These are phyloP conservation scores for Channallabes apus DNA, from an alignment of 2,797 vertebrate genomes.

Conservation along the genomic window DNA sequence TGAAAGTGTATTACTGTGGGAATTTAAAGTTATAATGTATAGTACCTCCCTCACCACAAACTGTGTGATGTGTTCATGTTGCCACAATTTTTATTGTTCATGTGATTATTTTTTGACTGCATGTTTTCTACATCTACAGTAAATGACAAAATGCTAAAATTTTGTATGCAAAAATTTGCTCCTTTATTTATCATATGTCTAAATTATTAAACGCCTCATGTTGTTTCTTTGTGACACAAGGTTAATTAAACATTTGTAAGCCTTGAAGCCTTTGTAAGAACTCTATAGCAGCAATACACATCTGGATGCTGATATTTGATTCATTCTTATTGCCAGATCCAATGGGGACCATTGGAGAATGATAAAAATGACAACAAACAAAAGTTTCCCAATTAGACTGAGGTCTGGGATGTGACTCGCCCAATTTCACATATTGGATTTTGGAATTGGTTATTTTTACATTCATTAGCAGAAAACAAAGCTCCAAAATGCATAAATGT, in stretches of 20 bases:
- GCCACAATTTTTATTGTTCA: neutral
- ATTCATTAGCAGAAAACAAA: too few relatives aligned
- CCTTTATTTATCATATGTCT: neutral
- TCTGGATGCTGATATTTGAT: neutral
- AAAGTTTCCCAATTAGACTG: neutral
- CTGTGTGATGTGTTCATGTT: neutral
- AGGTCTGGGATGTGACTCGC: neutral
- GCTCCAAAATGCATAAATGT: conserved; percentile 5
- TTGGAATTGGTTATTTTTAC: neutral
- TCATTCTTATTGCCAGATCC: neutral
- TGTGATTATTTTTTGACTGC: neutral
- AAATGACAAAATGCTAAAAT: neutral
- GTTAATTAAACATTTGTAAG: neutral
- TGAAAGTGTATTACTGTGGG: neutral
- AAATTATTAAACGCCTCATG: neutral
- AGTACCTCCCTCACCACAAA: neutral
- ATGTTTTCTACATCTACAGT: neutral
- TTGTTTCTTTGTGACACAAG: neutral
- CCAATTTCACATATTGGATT: neutral
- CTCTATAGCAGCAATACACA: too few relatives aligned
- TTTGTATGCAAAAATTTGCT: neutral
- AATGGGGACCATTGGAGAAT: neutral
- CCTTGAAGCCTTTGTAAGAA: neutral
- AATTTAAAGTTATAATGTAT: neutral
- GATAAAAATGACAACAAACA: neutral